Evolutionary conservation across 2,113 vertebrate genomes (phyloP).

Genomic region (Toxotes chatareus): DNA sequence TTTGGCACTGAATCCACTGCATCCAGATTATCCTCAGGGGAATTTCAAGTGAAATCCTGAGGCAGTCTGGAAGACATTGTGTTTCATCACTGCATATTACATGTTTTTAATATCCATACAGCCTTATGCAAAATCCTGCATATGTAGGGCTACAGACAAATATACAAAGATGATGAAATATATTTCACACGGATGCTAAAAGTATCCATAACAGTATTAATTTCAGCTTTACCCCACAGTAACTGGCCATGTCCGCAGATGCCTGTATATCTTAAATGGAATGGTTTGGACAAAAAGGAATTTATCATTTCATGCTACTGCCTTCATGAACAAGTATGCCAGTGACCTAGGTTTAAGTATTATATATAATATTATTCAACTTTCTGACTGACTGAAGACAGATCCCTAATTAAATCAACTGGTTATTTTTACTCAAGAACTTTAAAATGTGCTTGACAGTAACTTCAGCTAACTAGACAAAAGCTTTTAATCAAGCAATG

Average conservation of each 20-base stretch:
- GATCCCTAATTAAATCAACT: not conserved
- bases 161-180: conserved; percentile 10
- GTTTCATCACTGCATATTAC: not conserved
- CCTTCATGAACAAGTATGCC: not conserved
- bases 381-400: not conserved
- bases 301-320: not conserved
- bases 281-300: too few species aligned
- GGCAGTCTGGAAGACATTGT: not conserved
- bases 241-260: not conserved
- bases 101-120: not conserved
- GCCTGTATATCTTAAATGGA: too few species aligned
- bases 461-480: not conserved
- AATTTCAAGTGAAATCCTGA: conserved; percentile 8
- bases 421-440: not conserved
- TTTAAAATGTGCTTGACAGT: not conserved
- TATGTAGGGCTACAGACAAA: not conserved
- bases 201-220: not conserved
- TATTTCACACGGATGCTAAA: not conserved
- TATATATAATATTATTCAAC: not conserved
- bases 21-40: conserved; percentile 8
- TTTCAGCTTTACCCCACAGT: not conserved
- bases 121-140: conserved; percentile 1
- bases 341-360: too few species aligned
- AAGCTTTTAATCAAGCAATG: not conserved
- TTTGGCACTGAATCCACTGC: not conserved